phyloP scores from a whole-genome alignment of 30 jellyfish, hydroid and myxozoan genomes.

The Hydractinia symbiolongicarpus region DNA sequence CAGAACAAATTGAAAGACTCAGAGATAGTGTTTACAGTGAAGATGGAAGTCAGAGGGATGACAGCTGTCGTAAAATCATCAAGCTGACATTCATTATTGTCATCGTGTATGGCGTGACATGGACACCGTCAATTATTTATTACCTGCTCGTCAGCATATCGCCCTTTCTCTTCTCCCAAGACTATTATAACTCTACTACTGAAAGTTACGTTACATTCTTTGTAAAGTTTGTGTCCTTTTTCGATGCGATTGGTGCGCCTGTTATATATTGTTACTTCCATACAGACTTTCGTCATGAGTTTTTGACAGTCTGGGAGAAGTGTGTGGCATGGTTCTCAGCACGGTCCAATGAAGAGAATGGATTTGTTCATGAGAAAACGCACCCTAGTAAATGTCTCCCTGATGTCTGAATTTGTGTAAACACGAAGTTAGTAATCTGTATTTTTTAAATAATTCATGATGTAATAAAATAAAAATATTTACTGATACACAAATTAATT shows the following conservation, averaged over 20 bases:
- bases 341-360: too few species aligned
- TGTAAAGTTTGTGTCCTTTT: slow-evolving; percentile 52
- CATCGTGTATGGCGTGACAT: slow-evolving; percentile 38
- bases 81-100: slow-evolving; percentile 39
- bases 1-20: not conserved
- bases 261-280: slow-evolving; percentile 41
- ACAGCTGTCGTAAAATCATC: slow-evolving; percentile 6
- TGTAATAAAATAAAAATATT: too few species aligned
- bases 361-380: too few species aligned
- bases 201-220: slow-evolving; percentile 43
- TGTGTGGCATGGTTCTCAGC: too few species aligned
- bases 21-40: not conserved
- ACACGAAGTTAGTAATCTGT: too few species aligned
- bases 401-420: too few species aligned
- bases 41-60: too few species aligned
- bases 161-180: slow-evolving; percentile 27
- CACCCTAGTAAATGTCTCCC: too few species aligned
- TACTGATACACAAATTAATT: too few species aligned
- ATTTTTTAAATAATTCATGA: too few species aligned
- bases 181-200: slow-evolving; percentile 21
- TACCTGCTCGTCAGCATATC: slow-evolving; percentile 38
- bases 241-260: slow-evolving; percentile 70
- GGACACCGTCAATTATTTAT: slow-evolving; percentile 74
- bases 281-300: slow-evolving; percentile 24
- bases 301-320: not conserved